Percentiles rank a stretch among this genome's conserved stretches.
Evolutionary conservation across 2,113 vertebrate species (phyloP).

Genomic region (Hypocryptadius cinnamomeus): DNA sequence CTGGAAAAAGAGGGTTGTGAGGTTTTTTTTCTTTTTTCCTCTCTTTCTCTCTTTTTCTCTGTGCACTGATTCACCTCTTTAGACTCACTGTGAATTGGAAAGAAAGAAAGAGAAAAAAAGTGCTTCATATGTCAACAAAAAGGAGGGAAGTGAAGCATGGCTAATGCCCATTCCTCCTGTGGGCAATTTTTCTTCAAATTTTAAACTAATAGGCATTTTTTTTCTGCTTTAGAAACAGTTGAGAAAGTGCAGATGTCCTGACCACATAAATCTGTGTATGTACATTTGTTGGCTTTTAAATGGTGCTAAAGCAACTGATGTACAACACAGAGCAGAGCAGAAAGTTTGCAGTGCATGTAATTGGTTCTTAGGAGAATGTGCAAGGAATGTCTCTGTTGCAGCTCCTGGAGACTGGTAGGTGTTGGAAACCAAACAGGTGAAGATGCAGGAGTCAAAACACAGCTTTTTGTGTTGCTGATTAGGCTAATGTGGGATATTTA

Average conservation of each 20-base stretch:
- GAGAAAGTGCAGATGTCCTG: conserved; percentile 77
- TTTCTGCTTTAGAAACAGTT: conserved; percentile 73
- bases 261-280: conserved; percentile 60
- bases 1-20: conserved; percentile 72
- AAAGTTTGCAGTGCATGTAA: conserved; percentile 52
- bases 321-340: conserved; percentile 5
- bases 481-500: background rate
- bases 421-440: conserved; percentile 53
- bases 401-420: background rate
- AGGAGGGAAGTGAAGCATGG: conserved; percentile 76
- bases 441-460: conserved; percentile 19
- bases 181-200: conserved; percentile 79
- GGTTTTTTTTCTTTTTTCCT: background rate
- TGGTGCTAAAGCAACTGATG: conserved; percentile 34
- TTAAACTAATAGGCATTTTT: conserved; percentile 75
- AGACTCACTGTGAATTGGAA: conserved; percentile 76
- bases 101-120: conserved; percentile 73
- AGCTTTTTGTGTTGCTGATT: background rate
- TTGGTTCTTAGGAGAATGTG: background rate
- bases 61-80: conserved; percentile 80
- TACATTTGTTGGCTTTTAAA: conserved; percentile 33
- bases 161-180: conserved; percentile 75
- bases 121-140: conserved; percentile 74
- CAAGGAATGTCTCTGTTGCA: background rate
- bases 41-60: conserved; percentile 70